Conservation (phyloP, 2,113 vertebrate species). For the Pristiophorus japonicus region DNA sequence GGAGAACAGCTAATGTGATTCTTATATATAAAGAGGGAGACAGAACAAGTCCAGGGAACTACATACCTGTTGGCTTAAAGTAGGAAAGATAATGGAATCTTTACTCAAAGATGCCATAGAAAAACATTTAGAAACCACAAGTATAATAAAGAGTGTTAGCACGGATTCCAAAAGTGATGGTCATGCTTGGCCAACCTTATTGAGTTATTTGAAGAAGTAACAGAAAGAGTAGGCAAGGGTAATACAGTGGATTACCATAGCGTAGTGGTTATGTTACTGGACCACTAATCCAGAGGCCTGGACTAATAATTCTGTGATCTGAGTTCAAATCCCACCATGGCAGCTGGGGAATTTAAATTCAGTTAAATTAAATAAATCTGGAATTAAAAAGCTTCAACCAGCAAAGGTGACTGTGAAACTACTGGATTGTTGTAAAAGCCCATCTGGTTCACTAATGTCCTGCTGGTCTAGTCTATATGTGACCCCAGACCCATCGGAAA, state of each 20-base stretch:
- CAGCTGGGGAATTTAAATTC: too few relatives aligned
- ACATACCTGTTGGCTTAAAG: background rate
- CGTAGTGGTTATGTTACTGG: too few relatives aligned
- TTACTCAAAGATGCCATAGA: background rate
- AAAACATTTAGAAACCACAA: background rate
- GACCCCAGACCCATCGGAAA: too few relatives aligned
- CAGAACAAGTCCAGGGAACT: background rate
- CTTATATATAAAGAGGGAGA: background rate
- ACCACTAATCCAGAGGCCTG: too few relatives aligned
- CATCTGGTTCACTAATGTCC: too few relatives aligned
- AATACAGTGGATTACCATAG: background rate
- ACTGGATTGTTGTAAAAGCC: too few relatives aligned
- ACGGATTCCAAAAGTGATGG: background rate
- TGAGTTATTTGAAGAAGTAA: background rate
- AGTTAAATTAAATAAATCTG: too few relatives aligned
- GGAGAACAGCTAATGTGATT: background rate
- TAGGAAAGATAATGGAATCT: background rate
- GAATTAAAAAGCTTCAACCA: too few relatives aligned
- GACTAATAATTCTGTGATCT: too few relatives aligned
- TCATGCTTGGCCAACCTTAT: background rate
- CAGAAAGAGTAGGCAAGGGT: background rate
- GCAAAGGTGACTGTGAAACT: too few relatives aligned
- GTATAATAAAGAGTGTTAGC: background rate
- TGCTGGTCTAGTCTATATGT: too few relatives aligned
- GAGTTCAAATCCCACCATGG: too few relatives aligned